Percentiles rank a stretch among this genome's conserved stretches.
These are phyloP conservation scores for Ditylenchus weischeri DNA, from an alignment of 2,888 invertebrate species.

Conservation along the genomic window DNA sequence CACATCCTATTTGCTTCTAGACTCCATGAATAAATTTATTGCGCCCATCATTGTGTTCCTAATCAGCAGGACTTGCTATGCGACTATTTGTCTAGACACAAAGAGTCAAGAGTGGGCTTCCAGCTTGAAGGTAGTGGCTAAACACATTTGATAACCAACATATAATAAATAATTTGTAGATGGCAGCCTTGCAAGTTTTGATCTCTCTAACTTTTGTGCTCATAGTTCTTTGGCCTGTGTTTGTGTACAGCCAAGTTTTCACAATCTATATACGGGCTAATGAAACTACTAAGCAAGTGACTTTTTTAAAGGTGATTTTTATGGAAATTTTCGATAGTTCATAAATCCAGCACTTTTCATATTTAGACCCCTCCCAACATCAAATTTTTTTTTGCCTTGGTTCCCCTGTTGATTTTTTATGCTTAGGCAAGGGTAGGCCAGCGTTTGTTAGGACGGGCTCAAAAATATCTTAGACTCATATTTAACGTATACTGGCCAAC, in stretches of 20 bases:
- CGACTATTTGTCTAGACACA: slow-evolving; percentile 55
- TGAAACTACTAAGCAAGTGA: slow-evolving; percentile 42
- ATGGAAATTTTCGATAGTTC: too few species aligned
- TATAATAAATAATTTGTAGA: slow-evolving; percentile 28
- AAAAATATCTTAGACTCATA: too few species aligned
- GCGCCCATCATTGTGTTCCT: slow-evolving; percentile 44
- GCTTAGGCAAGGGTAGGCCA: too few species aligned
- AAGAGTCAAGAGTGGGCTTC: slow-evolving; percentile 50
- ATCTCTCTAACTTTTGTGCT: slow-evolving; percentile 45
- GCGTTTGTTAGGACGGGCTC: too few species aligned
- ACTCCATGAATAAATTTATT: slow-evolving; percentile 56
- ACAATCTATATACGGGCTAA: slow-evolving; percentile 47
- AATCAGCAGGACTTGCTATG: slow-evolving; percentile 56
- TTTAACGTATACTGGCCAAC: too few species aligned
- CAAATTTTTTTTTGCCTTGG: too few species aligned
- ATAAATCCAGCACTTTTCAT: too few species aligned
- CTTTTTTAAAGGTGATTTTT: slow-evolving; percentile 1
- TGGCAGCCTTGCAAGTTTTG: slow-evolving; percentile 47
- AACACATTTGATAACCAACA: background rate
- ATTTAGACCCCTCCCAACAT: too few species aligned
- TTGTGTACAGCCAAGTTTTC: slow-evolving; percentile 51
- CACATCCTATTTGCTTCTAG: slow-evolving; percentile 52
- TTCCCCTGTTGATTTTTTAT: too few species aligned
- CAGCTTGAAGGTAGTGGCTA: slow-evolving; percentile 43
- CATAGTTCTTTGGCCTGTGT: slow-evolving; percentile 54